Base-by-base conservation (phyloP, 2,113 vertebrate genomes). In the Aegotheles bennettii region DNA sequence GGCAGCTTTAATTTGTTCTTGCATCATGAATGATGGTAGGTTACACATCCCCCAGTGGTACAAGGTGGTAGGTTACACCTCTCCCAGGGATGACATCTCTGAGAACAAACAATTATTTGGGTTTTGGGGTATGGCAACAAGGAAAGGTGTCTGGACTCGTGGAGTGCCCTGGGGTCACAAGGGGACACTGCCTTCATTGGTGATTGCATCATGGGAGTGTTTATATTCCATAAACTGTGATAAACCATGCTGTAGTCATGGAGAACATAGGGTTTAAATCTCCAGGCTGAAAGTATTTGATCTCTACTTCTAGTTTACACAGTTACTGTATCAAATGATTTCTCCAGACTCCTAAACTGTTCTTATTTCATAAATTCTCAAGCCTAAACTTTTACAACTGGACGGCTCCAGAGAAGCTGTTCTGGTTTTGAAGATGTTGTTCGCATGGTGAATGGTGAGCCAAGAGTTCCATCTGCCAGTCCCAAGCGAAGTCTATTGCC, bases 1-100 rank as follows among this genome's bases (percentile, higher is more conserved):
- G 69, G 4, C 51, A 50, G 40, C 10, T 67, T 13, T 38, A 5
- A 3, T 17, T 68, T 29, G 18, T 4, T 7, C 17, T 36, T 68
- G 3, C 31, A 2, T 5, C 2, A 0, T 2, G 40, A 33, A 21
- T 3, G 12, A 7, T 3, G 42, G 29, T 23, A 56, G 40, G 14
- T 7, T 14, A 40, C 28, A n/a, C 16, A 12, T 3, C 31, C 18
- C 40, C 33, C 23, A 54, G 68, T 33, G 31, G 42, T 3, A 19
- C 18, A 7, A 20, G 73, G 19, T 13, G 74, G 36, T 13, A 43
- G n/a, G 4, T 9, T 16, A 3, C 6, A 1, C 42, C 42, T 47
- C n/a, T 56, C 19, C 28, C 35, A 35, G 18, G 24, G 18, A 18
- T 20, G 36, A 8, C 12, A 14, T 47, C 40, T 50, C 57, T 75